Percentiles rank a stretch among this genome's conserved stretches.
Conservation (phyloP, 2,888 invertebrate species). For the Dione vanillae region DNA sequence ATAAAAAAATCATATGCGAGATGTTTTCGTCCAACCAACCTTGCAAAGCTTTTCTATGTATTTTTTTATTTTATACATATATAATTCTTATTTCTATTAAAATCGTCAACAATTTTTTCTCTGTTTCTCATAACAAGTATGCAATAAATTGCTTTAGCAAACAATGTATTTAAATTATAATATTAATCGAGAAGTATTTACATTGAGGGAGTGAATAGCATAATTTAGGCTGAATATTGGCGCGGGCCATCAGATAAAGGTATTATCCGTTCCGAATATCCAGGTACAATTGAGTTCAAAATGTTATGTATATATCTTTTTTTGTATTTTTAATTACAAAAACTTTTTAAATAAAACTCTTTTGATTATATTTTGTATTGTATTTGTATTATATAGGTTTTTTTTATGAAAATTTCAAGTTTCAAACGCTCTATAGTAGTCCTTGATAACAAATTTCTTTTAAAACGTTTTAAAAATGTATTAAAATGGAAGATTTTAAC, state of each 20-base stretch:
- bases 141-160: slow-evolving; percentile 27
- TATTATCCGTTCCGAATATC: slow-evolving; percentile 53
- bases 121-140: background rate
- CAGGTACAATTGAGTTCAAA: slow-evolving; percentile 42
- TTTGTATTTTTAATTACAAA: background rate
- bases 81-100: slow-evolving; percentile 44
- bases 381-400: too few relatives aligned
- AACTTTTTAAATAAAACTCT: too few relatives aligned
- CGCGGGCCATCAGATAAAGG: slow-evolving; percentile 58
- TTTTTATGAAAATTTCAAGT: too few relatives aligned
- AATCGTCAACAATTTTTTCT: slow-evolving; percentile 44
- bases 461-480: too few relatives aligned
- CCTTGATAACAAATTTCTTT: too few relatives aligned
- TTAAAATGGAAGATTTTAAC: too few relatives aligned
- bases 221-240: slow-evolving; percentile 66
- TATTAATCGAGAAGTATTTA: slow-evolving; percentile 39
- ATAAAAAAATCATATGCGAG: too few relatives aligned
- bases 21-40: too few relatives aligned
- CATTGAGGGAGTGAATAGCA: slow-evolving; percentile 55
- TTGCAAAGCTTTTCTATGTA: too few relatives aligned
- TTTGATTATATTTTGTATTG: too few relatives aligned
- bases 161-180: slow-evolving; percentile 42
- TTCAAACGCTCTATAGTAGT: too few relatives aligned
- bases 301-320: background rate
- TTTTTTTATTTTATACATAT: background rate